Base-by-base conservation (phyloP, 2,888 invertebrate species). In the Erannis defoliaria region DNA sequence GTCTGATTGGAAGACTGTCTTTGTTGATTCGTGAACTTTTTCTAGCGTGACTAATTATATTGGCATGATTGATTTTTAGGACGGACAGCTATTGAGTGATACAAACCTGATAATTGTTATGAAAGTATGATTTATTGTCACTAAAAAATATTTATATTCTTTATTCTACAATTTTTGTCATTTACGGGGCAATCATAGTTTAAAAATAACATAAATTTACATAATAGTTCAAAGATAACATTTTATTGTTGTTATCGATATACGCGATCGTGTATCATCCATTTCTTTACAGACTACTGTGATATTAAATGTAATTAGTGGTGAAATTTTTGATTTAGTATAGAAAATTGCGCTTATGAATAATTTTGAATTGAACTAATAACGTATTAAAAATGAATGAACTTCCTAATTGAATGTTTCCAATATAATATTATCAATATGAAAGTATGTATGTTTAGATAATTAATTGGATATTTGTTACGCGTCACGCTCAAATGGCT, bases 41-140 rank as follows among this genome's bases (percentile, higher is more conserved):
- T 38, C 16, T 56, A 50, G 51, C 49, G 56, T 54, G 48, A 54
- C 42, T 49, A 53, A 54, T 54, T 54, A 48, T 58, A 55, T 55
- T 33, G n/a, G 29, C 29, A 33, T 45, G 49, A 50, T 40, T 45
- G 14, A 35, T 23, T 23, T 50, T 49, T 33, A 26, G 48, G 53
- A 55, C 42, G 37, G 14, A 35, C 4, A n/a, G 26, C 9, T 46
- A 12, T 16, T 10, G 10, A 45, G 10, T 40, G 12, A 29, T 29
- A 29, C 23, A 43, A 43, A 26, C n/a, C 1, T 14, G n/a, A 43
- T 8, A 1, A 42, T 21, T 6, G n/a, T n/a, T 23, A 43, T 14
- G 9, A 26, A 9, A n/a, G 14, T 26, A 43, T 26, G 14, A 40
- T 40, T 6, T 40, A 12, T 21, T 45, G 23, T 46, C 40, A 42